These are phyloP conservation scores for Cheilosia grossa DNA, from an alignment of 2,888 invertebrate species.

Conservation along the genomic window DNA sequence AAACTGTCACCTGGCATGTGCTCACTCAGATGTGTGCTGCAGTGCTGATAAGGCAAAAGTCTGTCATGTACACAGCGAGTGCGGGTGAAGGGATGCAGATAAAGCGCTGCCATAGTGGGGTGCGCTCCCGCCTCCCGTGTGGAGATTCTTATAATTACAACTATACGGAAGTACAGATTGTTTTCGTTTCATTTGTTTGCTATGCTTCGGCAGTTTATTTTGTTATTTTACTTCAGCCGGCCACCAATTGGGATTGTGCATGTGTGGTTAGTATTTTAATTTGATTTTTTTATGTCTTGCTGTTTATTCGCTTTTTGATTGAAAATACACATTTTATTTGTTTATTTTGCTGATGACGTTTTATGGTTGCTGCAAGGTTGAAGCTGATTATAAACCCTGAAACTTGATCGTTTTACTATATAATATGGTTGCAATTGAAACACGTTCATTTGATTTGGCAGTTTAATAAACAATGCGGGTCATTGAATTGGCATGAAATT, in stretches of 20 bases:
- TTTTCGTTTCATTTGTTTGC: slow-evolving; percentile 26
- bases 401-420: slow-evolving; percentile 42
- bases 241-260: background rate
- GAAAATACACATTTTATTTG: slow-evolving; percentile 26
- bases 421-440: slow-evolving; percentile 21
- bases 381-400: slow-evolving; percentile 45
- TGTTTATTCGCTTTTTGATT: slow-evolving; percentile 12
- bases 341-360: slow-evolving; percentile 6
- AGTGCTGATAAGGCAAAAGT: slow-evolving; percentile 16
- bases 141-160: slow-evolving; percentile 36
- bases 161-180: slow-evolving; percentile 21
- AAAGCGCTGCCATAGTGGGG: slow-evolving; percentile 1
- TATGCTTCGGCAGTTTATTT: background rate
- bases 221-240: slow-evolving; percentile 1
- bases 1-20: slow-evolving; percentile 26
- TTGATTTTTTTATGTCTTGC: background rate
- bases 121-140: background rate
- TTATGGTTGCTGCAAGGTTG: slow-evolving; percentile 23
- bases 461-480: background rate
- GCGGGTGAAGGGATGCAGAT: background rate
- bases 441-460: slow-evolving; percentile 1
- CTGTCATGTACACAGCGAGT: slow-evolving; percentile 5
- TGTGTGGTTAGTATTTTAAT: slow-evolving; percentile 3
- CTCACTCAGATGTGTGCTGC: slow-evolving; percentile 6
- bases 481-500: background rate